Base-by-base conservation (phyloP, 2,113 vertebrate species). In the Etheostoma spectabile region DNA sequence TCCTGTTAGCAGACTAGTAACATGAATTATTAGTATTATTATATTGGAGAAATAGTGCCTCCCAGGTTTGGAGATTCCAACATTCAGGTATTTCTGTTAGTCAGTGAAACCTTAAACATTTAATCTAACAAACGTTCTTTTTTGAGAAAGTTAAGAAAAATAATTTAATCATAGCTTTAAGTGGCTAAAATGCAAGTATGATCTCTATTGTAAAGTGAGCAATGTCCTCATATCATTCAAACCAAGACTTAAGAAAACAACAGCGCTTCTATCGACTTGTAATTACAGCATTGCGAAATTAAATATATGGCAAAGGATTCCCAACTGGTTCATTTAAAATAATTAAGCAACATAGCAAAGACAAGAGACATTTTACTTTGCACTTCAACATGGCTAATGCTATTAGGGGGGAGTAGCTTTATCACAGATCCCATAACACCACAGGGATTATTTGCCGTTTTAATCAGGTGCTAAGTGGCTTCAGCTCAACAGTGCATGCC, bases 381-480 rank as follows among this genome's bases (percentile, higher is more conserved):
- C 56, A 78, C 78, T 81, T 85, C 75, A 82, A 88, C 62, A 76
- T 67, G 82, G 63, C 76, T 86, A 84, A 82, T 68, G 73, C 66
- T 57, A 69, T 83, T 88, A 84, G 74, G 79, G 80, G 55, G 66
- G 68, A 88, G 83, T 56, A 78, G 61, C 62, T 77, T 86, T 88
- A 88, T 90, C 90, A 90, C 89, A 87, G 87, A 90, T 82, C 86
- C 80, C 72, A 77, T 52, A 86, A 82, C 86, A 86, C 86, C 80
- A 85, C 76, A 38, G 86, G 73, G 89, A 89, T 78, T 93, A 84
- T 93, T 94, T 93, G 88, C 79, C 89, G 80, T 93, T 92, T 92
- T 92, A 93, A 93, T 92, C 88, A 88, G 91, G 93, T 93, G 90
- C 88, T 94, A 94, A 94, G 91, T 94, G 92, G 91, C 82, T 93